Percentiles rank a stretch among this genome's conserved stretches.
Evolutionary conservation across 2,113 vertebrate species (phyloP).

Genomic region (Seriola aureovittata): DNA sequence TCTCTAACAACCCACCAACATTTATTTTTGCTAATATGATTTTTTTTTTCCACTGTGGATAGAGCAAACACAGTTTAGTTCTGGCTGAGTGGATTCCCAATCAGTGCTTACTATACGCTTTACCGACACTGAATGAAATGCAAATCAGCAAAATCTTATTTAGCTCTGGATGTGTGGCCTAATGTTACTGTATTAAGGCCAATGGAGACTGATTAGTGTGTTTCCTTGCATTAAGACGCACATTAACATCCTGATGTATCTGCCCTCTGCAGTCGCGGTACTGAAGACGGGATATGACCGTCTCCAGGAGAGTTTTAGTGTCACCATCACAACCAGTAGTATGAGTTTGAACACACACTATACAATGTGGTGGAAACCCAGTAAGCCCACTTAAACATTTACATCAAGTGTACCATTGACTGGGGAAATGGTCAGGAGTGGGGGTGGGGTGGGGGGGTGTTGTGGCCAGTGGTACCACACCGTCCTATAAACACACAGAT

Average conservation of each 20-base stretch:
- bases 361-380: slow-evolving; percentile 19
- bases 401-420: slow-evolving; percentile 34
- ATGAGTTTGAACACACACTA: neutral
- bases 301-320: slow-evolving; percentile 12
- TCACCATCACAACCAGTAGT: slow-evolving; percentile 1
- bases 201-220: neutral
- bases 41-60: slow-evolving; percentile 84
- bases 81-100: slow-evolving; percentile 74
- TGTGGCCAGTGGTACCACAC: slow-evolving; percentile 56
- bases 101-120: slow-evolving; percentile 61
- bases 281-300: neutral
- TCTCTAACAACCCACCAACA: slow-evolving; percentile 94
- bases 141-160: slow-evolving; percentile 65
- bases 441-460: slow-evolving; percentile 8
- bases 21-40: slow-evolving; percentile 99
- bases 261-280: neutral
- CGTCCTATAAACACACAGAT: slow-evolving; percentile 77
- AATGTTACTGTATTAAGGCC: slow-evolving; percentile 4
- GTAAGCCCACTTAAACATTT: slow-evolving; percentile 59
- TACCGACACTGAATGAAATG: slow-evolving; percentile 53
- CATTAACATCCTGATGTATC: neutral
- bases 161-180: slow-evolving; percentile 28
- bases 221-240: neutral
- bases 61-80: slow-evolving; percentile 82
- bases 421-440: slow-evolving; percentile 27